Conservation (phyloP, 2,888 invertebrate species). For the Agrilus biguttatus region DNA sequence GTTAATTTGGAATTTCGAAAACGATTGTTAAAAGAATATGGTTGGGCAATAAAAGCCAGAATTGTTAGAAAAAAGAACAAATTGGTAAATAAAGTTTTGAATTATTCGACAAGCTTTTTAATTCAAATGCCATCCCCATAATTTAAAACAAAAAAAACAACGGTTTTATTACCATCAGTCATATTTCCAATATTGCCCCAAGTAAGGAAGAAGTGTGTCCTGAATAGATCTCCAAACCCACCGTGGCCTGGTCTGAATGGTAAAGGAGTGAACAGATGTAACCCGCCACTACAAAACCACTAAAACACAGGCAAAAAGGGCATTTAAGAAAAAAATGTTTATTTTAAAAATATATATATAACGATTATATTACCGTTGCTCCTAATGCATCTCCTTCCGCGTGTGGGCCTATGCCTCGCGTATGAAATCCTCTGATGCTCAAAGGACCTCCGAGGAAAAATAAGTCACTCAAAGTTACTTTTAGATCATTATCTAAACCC, state of each 20-base stretch:
- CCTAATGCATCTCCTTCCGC: constrained; percentile 62
- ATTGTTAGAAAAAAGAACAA: constrained; percentile 1
- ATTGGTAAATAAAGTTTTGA: too few species aligned
- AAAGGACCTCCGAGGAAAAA: constrained; percentile 85
- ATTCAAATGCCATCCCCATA: too few species aligned
- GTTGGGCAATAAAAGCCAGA: constrained; percentile 1
- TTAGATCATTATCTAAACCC: constrained; percentile 42
- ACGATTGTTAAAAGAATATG: too few species aligned
- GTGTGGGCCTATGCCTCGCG: constrained; percentile 77
- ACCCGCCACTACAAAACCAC: constrained; percentile 73
- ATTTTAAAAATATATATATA: too few species aligned
- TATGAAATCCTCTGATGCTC: constrained; percentile 74
- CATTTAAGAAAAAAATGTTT: too few species aligned
- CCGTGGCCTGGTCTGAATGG: constrained; percentile 71
- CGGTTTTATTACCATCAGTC: neutral
- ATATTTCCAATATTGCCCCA: constrained; percentile 58
- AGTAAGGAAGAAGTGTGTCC: constrained; percentile 81
- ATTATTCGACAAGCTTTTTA: too few species aligned
- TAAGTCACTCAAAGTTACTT: constrained; percentile 50
- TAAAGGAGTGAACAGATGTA: constrained; percentile 81
- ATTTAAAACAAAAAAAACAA: too few species aligned
- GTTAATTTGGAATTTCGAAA: too few species aligned
- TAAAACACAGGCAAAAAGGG: constrained; percentile 19
- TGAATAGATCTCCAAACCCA: constrained; percentile 70
- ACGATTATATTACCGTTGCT: constrained; percentile 36